Percentiles rank a stretch among this genome's conserved stretches.
These are phyloP conservation scores for Pachypanchax playfairii DNA, from an alignment of 2,113 vertebrate genomes.

Conservation along the genomic window DNA sequence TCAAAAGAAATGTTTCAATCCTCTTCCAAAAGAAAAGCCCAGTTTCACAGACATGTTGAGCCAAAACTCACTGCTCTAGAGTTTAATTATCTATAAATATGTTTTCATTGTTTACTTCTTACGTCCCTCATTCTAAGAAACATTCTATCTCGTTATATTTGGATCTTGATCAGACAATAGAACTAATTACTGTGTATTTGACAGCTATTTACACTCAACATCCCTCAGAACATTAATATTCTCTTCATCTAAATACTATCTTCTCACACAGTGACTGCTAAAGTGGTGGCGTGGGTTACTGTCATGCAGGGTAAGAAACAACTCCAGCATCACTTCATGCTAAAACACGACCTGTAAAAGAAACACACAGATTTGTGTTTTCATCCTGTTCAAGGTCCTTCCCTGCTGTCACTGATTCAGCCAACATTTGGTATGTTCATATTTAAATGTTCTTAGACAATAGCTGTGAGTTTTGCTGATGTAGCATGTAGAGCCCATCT, in stretches of 20 bases:
- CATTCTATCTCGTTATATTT: too few species aligned
- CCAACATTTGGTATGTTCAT: constrained; percentile 60
- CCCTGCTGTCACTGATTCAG: constrained; percentile 49
- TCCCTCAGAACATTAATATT: too few species aligned
- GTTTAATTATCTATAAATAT: too few species aligned
- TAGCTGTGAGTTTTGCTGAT: constrained; percentile 26
- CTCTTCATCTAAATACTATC: constrained; percentile 17
- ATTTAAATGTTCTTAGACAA: constrained; percentile 30
- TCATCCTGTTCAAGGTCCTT: constrained; percentile 62
- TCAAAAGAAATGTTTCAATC: too few species aligned
- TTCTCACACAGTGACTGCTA: constrained; percentile 60
- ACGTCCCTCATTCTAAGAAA: too few species aligned
- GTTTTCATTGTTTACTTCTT: too few species aligned
- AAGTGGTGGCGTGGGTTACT: constrained; percentile 69
- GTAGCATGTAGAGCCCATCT: constrained; percentile 22
- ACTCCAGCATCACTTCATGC: background rate
- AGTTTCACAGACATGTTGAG: too few species aligned
- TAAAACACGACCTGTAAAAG: background rate
- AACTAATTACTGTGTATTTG: too few species aligned
- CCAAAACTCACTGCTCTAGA: too few species aligned
- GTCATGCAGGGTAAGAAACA: constrained; percentile 65
- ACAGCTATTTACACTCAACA: too few species aligned
- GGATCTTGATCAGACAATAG: too few species aligned
- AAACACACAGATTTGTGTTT: constrained; percentile 23
- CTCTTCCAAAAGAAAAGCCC: too few species aligned